Evolutionary conservation across 2,113 vertebrate species (phyloP), one percentile per base, ranked within the genome.

Genomic region (Vulpes ferrilata): DNA sequence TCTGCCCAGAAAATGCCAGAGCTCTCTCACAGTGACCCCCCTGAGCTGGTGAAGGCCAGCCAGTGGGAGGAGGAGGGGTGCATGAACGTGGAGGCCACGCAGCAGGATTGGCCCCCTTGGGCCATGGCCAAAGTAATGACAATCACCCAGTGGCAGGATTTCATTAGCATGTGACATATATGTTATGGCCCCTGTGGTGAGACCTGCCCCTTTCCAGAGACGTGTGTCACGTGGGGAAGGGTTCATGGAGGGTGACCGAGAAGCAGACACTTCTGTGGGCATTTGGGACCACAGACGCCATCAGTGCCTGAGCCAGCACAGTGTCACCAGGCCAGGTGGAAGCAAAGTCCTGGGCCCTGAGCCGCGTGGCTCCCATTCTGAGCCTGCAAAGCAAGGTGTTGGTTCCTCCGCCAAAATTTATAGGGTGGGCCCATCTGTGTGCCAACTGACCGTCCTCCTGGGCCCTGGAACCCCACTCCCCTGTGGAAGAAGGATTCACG

Each of bases 281-380:
- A 0, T 73, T 12, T 4, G n/a, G 9, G 67, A 20, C 27, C 12
- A 16, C 2, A 0, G 5, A 38, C 0, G 11, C 13, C 1, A 0
- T 0, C 38, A 10, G 55, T 20, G 69, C 25, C 43, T 76, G 43
- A 16, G 13, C 15, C 7, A 5, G 74, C 76, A 30, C 23, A 25
- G 73, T 1, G 7, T 15, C 38, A 27, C 23, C 38, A 5, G 38
- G 73, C 11, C 38, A 0, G 22, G 38, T 0, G 22, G 7, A 38
- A 38, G 73, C 11, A 6, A 1, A 19, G 48, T 19, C 76, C 16
- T 32, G 43, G 2, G 7, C 15, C 30, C 65, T 32, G 30, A 32
- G 65, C 13, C 2, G 6, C 65, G 30, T 6, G 65, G 30, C 13
- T 27, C 62, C 62, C 10, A 1, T 64, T 64, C 62, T 64, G 62